Base-by-base conservation (phyloP, 2,888 invertebrate genomes). In the Polyploca ridens region DNA sequence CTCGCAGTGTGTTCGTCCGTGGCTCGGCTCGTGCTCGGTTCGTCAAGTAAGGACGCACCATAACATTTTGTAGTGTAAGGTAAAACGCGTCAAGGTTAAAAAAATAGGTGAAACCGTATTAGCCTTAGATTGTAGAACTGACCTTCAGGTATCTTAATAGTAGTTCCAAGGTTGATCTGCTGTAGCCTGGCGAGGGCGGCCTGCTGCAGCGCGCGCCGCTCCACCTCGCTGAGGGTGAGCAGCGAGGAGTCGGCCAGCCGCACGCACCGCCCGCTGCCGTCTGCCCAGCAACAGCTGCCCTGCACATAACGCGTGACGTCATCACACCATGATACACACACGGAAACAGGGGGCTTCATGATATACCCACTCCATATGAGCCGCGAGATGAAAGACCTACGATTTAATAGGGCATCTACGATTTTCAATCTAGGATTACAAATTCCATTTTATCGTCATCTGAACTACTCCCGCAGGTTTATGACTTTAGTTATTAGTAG, bases 141-240 rank as follows among this genome's bases (percentile, higher is more conserved):
- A 98, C 98, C 98, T 94, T 96, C 96, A 62, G 98, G 98, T 84
- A 97, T 95, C 89, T 96, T 96, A 81, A 98, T 95, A 70, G 95
- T 94, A 71, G 97, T 97, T 49, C 98, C 98, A 41, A 98, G 95
- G 90, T 98, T 97, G 78, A 98, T 95, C 76, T 97, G 97, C 86
- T 97, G 97, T 66, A 99, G 95, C 86, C 98, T 96, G 33, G 97
- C 97, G 44, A 98, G 94, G 0, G 98, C 98, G 62, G 99, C 97
- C 83, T 97, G 96, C 91, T 97, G 97, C 68, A 99, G 95, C 63
- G 97, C 96, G 72, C 96, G 94, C 67, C 97, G 93, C 90, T 98
- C 98, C 73, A 97, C 95, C 79, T 98, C 98, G 77, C 96, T 96
- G 70, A 98, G 95, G 62, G 96, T 95, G 67, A 97, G 95, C 77